Evolutionary conservation across 64 coral and sea anemone species (phyloP).

Genomic region (Stylophora pistillata): DNA sequence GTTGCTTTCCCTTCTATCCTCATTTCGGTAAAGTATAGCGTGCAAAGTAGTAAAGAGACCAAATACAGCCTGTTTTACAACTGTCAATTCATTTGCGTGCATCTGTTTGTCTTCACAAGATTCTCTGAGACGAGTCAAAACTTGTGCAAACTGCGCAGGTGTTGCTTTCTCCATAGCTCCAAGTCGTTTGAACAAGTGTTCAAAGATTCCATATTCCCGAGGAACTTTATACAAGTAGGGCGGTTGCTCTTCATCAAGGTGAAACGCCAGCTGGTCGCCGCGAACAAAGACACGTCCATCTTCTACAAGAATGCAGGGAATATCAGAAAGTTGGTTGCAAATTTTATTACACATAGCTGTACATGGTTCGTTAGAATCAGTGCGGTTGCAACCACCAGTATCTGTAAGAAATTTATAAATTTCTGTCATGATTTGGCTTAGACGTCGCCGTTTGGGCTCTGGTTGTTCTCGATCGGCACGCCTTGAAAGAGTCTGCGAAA

Average conservation of each 20-base stretch:
- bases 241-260: constrained; percentile 48
- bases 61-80: constrained; percentile 65
- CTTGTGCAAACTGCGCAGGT: constrained; percentile 68
- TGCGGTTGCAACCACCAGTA: not conserved
- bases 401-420: constrained; percentile 63
- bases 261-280: constrained; percentile 71
- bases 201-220: constrained; percentile 59
- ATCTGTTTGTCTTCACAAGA: constrained; percentile 47
- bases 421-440: constrained; percentile 56
- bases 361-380: not conserved
- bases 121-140: constrained; percentile 50
- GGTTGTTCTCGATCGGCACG: constrained; percentile 45
- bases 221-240: constrained; percentile 90
- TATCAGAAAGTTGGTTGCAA: not conserved
- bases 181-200: constrained; percentile 84
- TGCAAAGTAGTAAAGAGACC: constrained; percentile 64
- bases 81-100: constrained; percentile 61
- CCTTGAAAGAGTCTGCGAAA: constrained; percentile 56
- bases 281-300: constrained; percentile 77
- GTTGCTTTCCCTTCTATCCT: not conserved
- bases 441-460: constrained; percentile 5
- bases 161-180: constrained; percentile 78
- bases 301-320: constrained; percentile 77
- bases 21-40: not conserved
- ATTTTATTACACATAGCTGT: not conserved